phyloP scores from a whole-genome alignment of 2,888 invertebrate genomes.

The Miltochrista miniata region DNA sequence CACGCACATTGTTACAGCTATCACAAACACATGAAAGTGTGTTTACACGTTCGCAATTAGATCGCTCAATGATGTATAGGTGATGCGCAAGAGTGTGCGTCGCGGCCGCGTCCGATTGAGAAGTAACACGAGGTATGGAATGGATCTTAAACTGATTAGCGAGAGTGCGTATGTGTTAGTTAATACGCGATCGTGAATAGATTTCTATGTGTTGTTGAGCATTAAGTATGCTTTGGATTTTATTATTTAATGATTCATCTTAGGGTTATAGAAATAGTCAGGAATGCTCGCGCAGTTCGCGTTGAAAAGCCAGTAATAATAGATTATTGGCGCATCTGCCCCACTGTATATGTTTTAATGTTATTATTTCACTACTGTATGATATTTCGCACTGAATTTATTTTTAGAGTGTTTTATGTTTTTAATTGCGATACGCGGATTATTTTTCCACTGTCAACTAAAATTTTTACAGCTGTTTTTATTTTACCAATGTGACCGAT shows the following conservation, averaged over 20 bases:
- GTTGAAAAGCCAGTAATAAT: slow-evolving; percentile 82
- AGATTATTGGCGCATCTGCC: slow-evolving; percentile 82
- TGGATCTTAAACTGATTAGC: slow-evolving; percentile 79
- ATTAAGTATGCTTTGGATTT: slow-evolving; percentile 83
- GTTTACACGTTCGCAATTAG: slow-evolving; percentile 81
- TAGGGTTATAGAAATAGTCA: slow-evolving; percentile 82
- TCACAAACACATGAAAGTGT: slow-evolving; percentile 72
- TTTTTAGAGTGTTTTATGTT: slow-evolving; percentile 76
- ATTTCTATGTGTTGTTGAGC: slow-evolving; percentile 72
- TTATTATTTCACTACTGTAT: slow-evolving; percentile 72
- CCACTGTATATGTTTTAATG: slow-evolving; percentile 78
- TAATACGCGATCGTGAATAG: slow-evolving; percentile 71
- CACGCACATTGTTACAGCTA: slow-evolving; percentile 75
- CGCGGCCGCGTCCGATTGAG: slow-evolving; percentile 62
- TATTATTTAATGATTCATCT: slow-evolving; percentile 84
- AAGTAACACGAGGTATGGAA: slow-evolving; percentile 68
- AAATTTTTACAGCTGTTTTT: slow-evolving; percentile 77
- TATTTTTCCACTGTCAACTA: slow-evolving; percentile 72
- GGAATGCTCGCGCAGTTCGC: slow-evolving; percentile 77
- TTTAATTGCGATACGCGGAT: slow-evolving; percentile 77
- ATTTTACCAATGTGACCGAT: slow-evolving; percentile 68
- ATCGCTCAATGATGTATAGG: slow-evolving; percentile 75
- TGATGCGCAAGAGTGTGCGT: slow-evolving; percentile 52
- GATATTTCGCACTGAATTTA: slow-evolving; percentile 74
- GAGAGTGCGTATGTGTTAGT: slow-evolving; percentile 70